Base-by-base conservation (phyloP, 2,888 invertebrate species). In the Caenorhabditis sulstoni region DNA sequence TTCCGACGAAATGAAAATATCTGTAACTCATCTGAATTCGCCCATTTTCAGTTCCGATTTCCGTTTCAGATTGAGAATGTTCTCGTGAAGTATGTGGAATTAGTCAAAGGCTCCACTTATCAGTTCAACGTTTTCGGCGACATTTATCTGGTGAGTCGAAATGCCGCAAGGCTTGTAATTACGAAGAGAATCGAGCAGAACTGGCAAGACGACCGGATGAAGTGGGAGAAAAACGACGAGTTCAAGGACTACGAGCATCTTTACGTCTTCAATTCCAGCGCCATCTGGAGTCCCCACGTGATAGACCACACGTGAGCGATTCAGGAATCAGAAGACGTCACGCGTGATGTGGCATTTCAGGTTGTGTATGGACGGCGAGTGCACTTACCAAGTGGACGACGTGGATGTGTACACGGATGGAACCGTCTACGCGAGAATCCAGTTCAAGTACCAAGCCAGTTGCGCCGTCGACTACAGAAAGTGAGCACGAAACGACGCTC, bases 101-200 rank as follows among this genome's bases (percentile, higher is more conserved):
- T 81, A 0, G 66, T 65, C n/a, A 74, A 81, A 64, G 83, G 85
- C 22, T 81, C 85, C 18, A 82, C 77, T 8, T 82, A 85, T 68
- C 87, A 88, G 47, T 88, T 88, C 81, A 83, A 84, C 53, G 77
- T 88, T 23, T 84, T 81, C 66, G 88, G 88, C 1, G 86, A 87
- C 47, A 76, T 89, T 44, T 84, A 76, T 35, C 37, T 88, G 75
- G 86, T 86, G 62, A 65, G 59, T 20, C 11, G n/a, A n/a, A n/a
- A n/a, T n/a, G n/a, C n/a, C n/a, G n/a, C n/a, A n/a, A n/a, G n/a
- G 14, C 5, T 4, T 16, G 5, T n/a, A 22, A 35, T 20, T n/a
- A n/a, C 18, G 14, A 50, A 78, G 81, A 29, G 7, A 29, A 29
- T 29, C 7, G 29, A 29, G 39, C 23, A 87, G 87, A 83, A 80